These are phyloP conservation scores for Hydropsyche betteni DNA, from an alignment of 2,888 invertebrate genomes.

Conservation along the genomic window DNA sequence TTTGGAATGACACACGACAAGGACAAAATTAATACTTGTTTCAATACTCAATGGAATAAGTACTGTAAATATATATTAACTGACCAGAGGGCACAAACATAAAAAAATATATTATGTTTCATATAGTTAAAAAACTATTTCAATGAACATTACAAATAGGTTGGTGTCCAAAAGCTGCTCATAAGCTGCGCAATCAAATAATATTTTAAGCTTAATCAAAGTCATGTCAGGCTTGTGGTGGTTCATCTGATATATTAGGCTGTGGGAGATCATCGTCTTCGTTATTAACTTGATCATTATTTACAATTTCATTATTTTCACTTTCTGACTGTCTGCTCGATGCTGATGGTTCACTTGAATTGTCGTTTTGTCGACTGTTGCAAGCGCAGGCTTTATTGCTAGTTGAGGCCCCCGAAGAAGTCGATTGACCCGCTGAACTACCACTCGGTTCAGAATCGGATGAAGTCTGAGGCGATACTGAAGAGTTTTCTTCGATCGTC, in stretches of 20 bases:
- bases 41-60: no score
- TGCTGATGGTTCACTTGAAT: conserved; percentile 24
- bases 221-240: conserved; percentile 63
- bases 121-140: not conserved
- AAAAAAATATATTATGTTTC: no score
- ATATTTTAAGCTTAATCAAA: not conserved
- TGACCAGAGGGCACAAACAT: no score
- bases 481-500: not conserved
- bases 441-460: conserved; percentile 51
- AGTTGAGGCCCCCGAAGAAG: conserved; percentile 50
- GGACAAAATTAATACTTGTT: no score
- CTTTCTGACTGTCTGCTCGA: conserved; percentile 19
- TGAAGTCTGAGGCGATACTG: conserved; percentile 53
- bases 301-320: conserved; percentile 11
- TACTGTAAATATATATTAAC: no score
- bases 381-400: conserved; percentile 33
- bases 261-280: conserved; percentile 56
- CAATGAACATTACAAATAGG: not conserved
- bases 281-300: conserved; percentile 22
- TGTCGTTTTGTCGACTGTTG: not conserved
- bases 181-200: not conserved
- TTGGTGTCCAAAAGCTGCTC: not conserved
- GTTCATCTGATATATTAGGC: conserved; percentile 63
- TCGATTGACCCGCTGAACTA: conserved; percentile 52
- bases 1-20: conserved; percentile 10